These are phyloP conservation scores for Hipparchia semele DNA, from an alignment of 2,888 invertebrate species.

Conservation along the genomic window DNA sequence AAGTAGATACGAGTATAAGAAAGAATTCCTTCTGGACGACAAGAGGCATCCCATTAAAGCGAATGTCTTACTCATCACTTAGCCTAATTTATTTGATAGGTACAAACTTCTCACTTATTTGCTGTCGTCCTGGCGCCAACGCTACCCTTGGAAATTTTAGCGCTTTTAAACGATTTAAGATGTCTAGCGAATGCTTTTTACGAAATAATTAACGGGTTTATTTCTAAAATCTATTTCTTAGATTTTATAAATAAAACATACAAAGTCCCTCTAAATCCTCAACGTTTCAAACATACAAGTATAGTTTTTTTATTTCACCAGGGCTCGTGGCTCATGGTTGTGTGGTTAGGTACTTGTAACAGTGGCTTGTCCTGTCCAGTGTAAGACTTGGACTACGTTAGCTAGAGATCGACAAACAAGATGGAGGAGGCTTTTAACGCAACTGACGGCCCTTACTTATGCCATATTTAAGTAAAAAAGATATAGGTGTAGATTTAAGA, in stretches of 20 bases:
- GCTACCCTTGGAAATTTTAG: not conserved
- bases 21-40: slow-evolving; percentile 2
- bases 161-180: slow-evolving; percentile 15
- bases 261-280: not conserved
- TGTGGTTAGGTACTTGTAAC: too few species aligned
- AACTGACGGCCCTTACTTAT: too few species aligned
- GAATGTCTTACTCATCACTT: slow-evolving; percentile 17
- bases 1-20: not conserved
- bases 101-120: slow-evolving; percentile 12
- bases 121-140: slow-evolving; percentile 1
- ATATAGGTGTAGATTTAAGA: too few species aligned
- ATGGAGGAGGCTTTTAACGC: too few species aligned
- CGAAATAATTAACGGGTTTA: not conserved
- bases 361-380: too few species aligned
- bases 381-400: too few species aligned
- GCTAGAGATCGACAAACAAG: too few species aligned
- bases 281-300: too few species aligned
- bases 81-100: slow-evolving; percentile 17
- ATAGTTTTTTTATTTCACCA: too few species aligned
- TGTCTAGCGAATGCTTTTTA: slow-evolving; percentile 8
- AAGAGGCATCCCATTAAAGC: slow-evolving; percentile 16
- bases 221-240: not conserved
- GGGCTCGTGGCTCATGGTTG: too few species aligned
- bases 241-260: not conserved
- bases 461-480: too few species aligned